Evolutionary conservation across 2,113 vertebrate species (phyloP), one percentile per base, ranked within the genome.

Genomic region (Scolopax mira): DNA sequence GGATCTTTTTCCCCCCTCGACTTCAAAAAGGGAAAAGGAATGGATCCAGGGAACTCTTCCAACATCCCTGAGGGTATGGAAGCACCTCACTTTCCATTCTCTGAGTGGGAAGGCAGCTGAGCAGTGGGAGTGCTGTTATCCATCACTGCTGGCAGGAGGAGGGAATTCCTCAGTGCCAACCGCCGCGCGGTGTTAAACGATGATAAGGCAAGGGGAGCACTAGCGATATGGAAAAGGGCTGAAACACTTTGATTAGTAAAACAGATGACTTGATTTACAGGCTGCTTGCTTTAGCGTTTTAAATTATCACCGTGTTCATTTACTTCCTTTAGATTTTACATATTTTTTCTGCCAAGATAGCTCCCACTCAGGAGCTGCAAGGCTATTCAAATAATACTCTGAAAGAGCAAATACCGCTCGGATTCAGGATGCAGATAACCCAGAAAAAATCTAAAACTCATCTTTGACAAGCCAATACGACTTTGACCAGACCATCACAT

Each of bases 221-320:
- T 14, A 69, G 67, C 51, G 87, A 31, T 28, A 79, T 15, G 66
- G 91, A 88, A 87, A 94, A 92, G 62, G 58, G 46, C 66, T 93
- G 49, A 33, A 82, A 37, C 18, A 48, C 58, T 48, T 79, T 91
- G 81, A 83, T 85, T 82, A 75, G 77, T 79, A 65, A 90, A 96
- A 27, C 91, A 93, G 85, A 89, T 88, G 42, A 57, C 35, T 82
- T 67, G 67, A 86, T 93, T 85, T 73, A 62, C 49, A 21, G 17
- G 30, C 44, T 61, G 49, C 73, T 72, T 58, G 9, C 13, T 79
- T 62, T 60, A 62, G 62, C 6, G 0, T 48, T 78, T 73, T 49
- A 49, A 93, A 82, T 79, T 72, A 89, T 69, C 85, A 85, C 74
- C 6, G 58, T 10, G 51, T 24, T 85, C 49, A 15, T 77, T 85